Evolutionary conservation across 2,113 vertebrate species (phyloP).

Genomic region (Plecotus auritus): DNA sequence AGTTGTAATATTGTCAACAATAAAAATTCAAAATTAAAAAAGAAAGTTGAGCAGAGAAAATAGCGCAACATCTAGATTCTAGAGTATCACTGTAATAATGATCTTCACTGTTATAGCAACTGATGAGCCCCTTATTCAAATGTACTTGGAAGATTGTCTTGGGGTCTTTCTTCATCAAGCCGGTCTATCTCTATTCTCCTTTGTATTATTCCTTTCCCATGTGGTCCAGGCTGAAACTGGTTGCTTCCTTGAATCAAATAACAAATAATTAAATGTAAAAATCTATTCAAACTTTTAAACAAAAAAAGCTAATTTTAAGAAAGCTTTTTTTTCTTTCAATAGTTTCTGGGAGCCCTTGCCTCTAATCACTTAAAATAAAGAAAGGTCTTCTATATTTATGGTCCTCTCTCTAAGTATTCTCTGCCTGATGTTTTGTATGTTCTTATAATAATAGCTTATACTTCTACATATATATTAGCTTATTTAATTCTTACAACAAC

Average conservation of each 20-base stretch:
- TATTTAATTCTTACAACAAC: not conserved
- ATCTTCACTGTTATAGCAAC: not conserved
- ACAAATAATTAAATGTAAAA: constrained; percentile 48
- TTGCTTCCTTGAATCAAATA: constrained; percentile 34
- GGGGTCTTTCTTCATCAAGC: not conserved
- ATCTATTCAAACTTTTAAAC: not conserved
- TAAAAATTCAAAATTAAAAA: too few species aligned
- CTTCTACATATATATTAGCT: not conserved
- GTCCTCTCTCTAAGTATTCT: not conserved
- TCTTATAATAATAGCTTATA: not conserved
- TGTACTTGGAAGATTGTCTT: not conserved
- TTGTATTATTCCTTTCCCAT: not conserved
- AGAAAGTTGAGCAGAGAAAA: not conserved
- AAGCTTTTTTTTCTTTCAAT: not conserved
- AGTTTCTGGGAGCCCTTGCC: not conserved
- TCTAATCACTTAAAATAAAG: not conserved
- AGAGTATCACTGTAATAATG: not conserved
- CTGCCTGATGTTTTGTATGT: not conserved
- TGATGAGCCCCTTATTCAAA: not conserved
- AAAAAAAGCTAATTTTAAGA: not conserved
- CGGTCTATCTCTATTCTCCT: not conserved
- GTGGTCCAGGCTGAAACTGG: not conserved
- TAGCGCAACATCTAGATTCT: not conserved
- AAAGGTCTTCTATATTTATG: not conserved
- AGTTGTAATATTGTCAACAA: too few species aligned